phyloP scores from a whole-genome alignment of 2,888 invertebrate genomes.

The Serripes groenlandicus region DNA sequence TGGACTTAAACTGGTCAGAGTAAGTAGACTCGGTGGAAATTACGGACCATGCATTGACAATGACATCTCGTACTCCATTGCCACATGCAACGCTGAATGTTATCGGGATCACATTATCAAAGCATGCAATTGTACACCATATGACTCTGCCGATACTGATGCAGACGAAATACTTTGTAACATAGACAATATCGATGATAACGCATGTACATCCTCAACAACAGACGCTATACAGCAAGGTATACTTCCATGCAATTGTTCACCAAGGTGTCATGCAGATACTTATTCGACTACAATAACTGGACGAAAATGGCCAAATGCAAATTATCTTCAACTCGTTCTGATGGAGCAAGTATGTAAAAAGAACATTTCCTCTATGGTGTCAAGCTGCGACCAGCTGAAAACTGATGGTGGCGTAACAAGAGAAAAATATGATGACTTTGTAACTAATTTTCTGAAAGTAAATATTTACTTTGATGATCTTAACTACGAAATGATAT shows the following conservation, averaged over 20 bases:
- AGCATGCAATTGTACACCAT: conserved; percentile 12
- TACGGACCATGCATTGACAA: conserved; percentile 15
- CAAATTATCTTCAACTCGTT: background rate
- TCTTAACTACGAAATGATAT: conserved; percentile 18
- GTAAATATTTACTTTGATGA: conserved; percentile 39
- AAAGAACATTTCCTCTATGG: conserved; percentile 15
- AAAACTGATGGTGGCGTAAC: background rate
- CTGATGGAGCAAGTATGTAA: conserved; percentile 15
- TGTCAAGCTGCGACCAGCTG: background rate
- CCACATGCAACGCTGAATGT: conserved; percentile 4
- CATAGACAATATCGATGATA: background rate
- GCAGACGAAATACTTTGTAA: background rate
- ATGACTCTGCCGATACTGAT: background rate
- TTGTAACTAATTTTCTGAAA: conserved; percentile 9
- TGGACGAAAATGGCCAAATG: conserved; percentile 12
- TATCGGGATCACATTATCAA: background rate
- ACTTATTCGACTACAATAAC: conserved; percentile 3
- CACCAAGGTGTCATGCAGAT: background rate
- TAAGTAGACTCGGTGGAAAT: background rate
- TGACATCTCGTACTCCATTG: conserved; percentile 1
- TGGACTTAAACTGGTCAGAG: conserved; percentile 19
- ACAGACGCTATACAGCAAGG: background rate
- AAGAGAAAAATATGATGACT: background rate
- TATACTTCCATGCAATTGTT: conserved; percentile 1
- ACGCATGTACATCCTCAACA: background rate